Evolutionary conservation across 37 sponge, comb jelly and placozoan species (phyloP).

Genomic region (Axinella damicornis): DNA sequence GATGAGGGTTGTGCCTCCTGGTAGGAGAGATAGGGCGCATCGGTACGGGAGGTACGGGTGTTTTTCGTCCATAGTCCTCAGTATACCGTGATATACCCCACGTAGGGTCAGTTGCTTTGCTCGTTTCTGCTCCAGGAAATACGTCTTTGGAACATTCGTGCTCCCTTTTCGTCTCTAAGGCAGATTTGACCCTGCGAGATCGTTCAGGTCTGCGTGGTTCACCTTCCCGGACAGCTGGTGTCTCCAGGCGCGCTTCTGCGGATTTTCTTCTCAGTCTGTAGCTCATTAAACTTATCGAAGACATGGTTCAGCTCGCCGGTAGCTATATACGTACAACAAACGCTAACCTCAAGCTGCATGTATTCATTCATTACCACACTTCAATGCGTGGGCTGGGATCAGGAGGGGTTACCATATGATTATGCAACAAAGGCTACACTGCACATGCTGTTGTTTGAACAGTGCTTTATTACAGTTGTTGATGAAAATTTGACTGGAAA

Average conservation of each 20-base stretch:
- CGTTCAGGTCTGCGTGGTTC: too few species aligned
- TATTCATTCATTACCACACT: too few species aligned
- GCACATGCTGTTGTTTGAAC: too few species aligned
- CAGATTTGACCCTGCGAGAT: constrained; percentile 43
- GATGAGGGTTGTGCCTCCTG: constrained; percentile 72
- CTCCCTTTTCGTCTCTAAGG: constrained; percentile 23
- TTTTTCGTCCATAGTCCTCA: constrained; percentile 53
- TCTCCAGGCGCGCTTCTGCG: constrained; percentile 29
- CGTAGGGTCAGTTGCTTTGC: neutral
- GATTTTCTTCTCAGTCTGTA: constrained; percentile 14
- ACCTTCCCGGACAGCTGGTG: too few species aligned
- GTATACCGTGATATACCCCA: constrained; percentile 53
- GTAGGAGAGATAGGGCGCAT: constrained; percentile 58
- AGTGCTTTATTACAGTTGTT: too few species aligned
- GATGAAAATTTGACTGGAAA: constrained; percentile 15
- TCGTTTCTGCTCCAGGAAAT: constrained; percentile 10
- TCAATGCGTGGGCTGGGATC: neutral
- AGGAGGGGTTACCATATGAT: too few species aligned
- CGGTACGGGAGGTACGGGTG: constrained; percentile 1
- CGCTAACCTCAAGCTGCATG: too few species aligned
- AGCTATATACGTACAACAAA: too few species aligned
- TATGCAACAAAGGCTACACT: too few species aligned
- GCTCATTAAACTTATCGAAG: neutral
- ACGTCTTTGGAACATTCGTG: constrained; percentile 17
- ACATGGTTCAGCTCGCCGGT: neutral